Percentiles rank a stretch among this genome's conserved stretches.
Evolutionary conservation across 2,113 vertebrate genomes (phyloP).

Genomic region (Martes martes): DNA sequence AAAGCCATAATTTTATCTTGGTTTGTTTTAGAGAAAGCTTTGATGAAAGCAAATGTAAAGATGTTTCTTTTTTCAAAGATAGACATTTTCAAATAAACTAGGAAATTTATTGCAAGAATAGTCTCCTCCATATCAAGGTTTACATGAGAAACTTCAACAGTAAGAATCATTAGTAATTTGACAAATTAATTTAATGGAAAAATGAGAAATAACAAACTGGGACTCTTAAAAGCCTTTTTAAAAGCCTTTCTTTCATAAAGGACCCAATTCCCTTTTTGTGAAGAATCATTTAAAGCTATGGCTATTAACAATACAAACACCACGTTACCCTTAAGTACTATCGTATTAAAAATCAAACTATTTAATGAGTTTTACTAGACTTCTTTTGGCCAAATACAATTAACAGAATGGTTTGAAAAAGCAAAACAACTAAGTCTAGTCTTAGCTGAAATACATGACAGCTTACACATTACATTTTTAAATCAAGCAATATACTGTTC

Average conservation of each 20-base stretch:
- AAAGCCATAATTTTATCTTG: background rate
- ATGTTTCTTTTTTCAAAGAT: slow-evolving; percentile 9
- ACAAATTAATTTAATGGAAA: slow-evolving; percentile 6
- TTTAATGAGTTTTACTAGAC: background rate
- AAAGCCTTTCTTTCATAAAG: background rate
- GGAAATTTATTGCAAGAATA: background rate
- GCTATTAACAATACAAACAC: background rate
- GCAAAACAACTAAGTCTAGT: background rate
- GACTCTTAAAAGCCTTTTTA: background rate
- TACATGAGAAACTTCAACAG: background rate
- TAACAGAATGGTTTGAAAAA: background rate
- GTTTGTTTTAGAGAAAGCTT: slow-evolving; percentile 6
- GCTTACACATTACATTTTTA: background rate
- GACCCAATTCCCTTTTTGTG: background rate
- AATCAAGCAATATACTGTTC: background rate
- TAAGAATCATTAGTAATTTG: background rate
- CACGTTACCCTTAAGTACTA: background rate
- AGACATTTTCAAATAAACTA: slow-evolving; percentile 27
- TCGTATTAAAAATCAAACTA: slow-evolving; percentile 31
- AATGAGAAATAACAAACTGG: background rate
- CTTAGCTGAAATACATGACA: background rate
- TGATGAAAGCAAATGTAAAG: slow-evolving; percentile 26
- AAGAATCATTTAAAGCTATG: background rate
- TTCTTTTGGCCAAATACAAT: slow-evolving; percentile 41
- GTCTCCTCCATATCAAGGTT: slow-evolving; percentile 48